Base-by-base conservation (phyloP, 2,797 vertebrate genomes). In the Oryzias sinensis region DNA sequence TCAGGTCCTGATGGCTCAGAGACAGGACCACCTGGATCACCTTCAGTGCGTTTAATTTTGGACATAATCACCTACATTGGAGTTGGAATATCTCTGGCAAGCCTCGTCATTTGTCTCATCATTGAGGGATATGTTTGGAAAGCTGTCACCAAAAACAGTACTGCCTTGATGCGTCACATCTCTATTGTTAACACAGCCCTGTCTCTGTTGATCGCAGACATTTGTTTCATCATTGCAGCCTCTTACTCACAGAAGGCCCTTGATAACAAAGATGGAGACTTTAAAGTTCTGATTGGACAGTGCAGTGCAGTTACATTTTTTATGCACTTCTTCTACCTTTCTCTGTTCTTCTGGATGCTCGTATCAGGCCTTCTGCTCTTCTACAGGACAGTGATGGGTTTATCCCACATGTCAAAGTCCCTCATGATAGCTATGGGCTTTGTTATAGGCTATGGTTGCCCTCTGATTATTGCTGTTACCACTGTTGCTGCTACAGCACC, bases 271-370 rank as follows among this genome's bases (percentile, higher is more conserved):
- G 59, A 16, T 3, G 69, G 81, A 17, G 54, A 76, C 2, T 56
- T 80, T 1, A 1, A 5, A 0, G 69, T 85, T 67, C 65, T 46
- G 0, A 6, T 81, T 22, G 66, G 25, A 0, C 60, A 88, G 47
- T 98, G 97, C 48, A 83, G 79, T 37, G 59, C 93, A 0, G 86
- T 90, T 37, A 94, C 95, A 0, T 98, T 97, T 79, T 97, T 97
- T 43, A 92, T 93, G 56, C 96, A 98, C 59, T 90, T 96, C 42
- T 97, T 97, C 83, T 98, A 97, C 71, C 90, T 98, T 16, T 92
- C 94, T 0, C 82, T 94, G 49, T 97, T 98, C 65, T 98, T 98
- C 82, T 98, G 95, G 96, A 96, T 97, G 96, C 85, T 97, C 11
- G 92, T 90, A 1, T 91, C 94, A 40, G 95, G 92, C 13, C 91